Conservation (phyloP, 2,113 vertebrate genomes). For the Sorex araneus region DNA sequence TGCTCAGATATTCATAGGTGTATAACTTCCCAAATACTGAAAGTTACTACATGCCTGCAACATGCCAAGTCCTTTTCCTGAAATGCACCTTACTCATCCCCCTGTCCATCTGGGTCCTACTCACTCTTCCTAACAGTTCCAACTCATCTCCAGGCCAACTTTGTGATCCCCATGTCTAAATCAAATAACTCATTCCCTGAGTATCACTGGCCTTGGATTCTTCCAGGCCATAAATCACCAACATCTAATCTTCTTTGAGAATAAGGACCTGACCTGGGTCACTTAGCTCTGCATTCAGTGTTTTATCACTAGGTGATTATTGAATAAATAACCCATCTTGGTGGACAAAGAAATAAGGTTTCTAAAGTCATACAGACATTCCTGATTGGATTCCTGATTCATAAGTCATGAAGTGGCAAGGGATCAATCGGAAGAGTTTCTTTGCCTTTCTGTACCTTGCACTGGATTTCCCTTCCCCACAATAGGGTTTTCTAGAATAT, state of each 20-base stretch:
- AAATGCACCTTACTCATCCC: neutral
- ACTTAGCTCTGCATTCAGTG: neutral
- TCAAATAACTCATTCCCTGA: neutral
- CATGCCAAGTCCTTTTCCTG: neutral
- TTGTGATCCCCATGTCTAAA: neutral
- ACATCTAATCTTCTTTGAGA: neutral
- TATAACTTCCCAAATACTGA: neutral
- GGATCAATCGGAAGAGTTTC: constrained; percentile 9
- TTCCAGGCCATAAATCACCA: neutral
- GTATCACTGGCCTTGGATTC: neutral
- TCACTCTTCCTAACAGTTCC: neutral
- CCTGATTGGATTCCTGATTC: no score
- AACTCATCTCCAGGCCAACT: neutral
- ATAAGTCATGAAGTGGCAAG: constrained; percentile 28
- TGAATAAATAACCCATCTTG: constrained; percentile 1
- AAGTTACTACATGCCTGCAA: no score
- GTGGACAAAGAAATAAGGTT: constrained; percentile 47
- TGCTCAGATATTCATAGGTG: neutral
- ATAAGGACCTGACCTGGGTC: neutral
- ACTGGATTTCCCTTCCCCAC: neutral
- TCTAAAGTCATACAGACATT: constrained; percentile 1
- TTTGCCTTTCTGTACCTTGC: neutral
- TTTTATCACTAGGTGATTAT: constrained; percentile 40
- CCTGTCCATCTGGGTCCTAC: neutral
- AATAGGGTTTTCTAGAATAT: neutral